These are phyloP conservation scores for Molorchus minor DNA, from an alignment of 2,888 invertebrate genomes.

Conservation along the genomic window DNA sequence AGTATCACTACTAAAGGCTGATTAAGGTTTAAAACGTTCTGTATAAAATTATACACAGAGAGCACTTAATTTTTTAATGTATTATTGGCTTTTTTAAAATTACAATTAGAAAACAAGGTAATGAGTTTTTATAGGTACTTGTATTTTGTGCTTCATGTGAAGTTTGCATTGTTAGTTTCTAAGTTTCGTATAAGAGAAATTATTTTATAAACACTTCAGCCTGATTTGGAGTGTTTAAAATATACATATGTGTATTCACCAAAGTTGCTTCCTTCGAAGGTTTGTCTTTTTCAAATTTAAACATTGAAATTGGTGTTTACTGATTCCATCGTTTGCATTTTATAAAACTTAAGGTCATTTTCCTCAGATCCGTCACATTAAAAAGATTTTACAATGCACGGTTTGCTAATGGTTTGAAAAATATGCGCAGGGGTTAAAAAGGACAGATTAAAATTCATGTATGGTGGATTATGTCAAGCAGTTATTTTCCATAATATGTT, in stretches of 20 bases:
- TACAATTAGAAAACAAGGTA: constrained; percentile 1
- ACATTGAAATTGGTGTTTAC: background rate
- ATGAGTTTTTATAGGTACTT: background rate
- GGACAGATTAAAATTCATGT: no score
- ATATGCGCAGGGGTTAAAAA: no score
- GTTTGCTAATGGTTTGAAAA: no score
- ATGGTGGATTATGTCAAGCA: no score
- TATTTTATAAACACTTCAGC: no score
- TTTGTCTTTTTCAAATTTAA: background rate
- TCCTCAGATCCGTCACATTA: no score
- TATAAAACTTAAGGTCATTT: no score
- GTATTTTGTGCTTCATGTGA: constrained; percentile 1
- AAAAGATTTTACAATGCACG: no score
- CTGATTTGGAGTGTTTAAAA: background rate
- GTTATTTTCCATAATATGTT: no score
- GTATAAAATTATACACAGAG: constrained; percentile 22
- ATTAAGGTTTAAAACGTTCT: constrained; percentile 28
- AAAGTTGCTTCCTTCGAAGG: background rate
- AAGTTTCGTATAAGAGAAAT: background rate
- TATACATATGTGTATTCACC: background rate
- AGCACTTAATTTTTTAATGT: constrained; percentile 23
- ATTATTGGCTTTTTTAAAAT: constrained; percentile 21
- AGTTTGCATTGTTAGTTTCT: constrained; percentile 3
- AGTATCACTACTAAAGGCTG: constrained; percentile 42
- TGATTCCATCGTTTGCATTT: constrained; percentile 5